Conservation (phyloP, 2,797 vertebrate species). For the Fundulus diaphanus region DNA sequence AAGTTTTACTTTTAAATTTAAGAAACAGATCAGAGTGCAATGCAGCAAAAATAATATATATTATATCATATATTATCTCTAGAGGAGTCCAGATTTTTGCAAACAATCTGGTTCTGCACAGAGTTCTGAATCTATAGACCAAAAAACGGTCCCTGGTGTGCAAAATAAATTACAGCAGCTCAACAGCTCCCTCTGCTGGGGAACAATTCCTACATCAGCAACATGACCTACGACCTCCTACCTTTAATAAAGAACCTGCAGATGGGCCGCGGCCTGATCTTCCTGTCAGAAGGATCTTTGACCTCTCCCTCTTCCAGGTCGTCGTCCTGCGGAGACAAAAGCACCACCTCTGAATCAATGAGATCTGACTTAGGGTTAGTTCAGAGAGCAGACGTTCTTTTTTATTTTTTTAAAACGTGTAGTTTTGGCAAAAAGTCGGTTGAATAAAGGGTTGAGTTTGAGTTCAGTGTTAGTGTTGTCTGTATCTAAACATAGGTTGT, state of each 20-base stretch:
- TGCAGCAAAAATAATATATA: not conserved
- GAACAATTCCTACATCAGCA: not conserved
- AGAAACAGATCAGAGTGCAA: not conserved
- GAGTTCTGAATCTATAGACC: too few species aligned
- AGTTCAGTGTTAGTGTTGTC: too few species aligned
- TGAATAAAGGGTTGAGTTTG: too few species aligned
- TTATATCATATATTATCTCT: not conserved
- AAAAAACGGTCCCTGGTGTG: too few species aligned
- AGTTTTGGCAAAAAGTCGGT: too few species aligned
- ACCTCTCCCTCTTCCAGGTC: slow-evolving; percentile 98
- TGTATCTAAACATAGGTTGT: too few species aligned
- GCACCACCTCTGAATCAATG: not conserved
- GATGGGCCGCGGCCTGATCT: slow-evolving; percentile 92
- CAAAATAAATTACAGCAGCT: not conserved
- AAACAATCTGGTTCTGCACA: not conserved
- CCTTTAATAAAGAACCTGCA: slow-evolving; percentile 99
- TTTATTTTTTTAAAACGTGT: too few species aligned
- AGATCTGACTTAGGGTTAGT: too few species aligned
- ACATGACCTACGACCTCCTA: slow-evolving; percentile 50
- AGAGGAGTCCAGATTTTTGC: not conserved
- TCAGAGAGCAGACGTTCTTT: too few species aligned
- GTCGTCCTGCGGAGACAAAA: slow-evolving; percentile 85
- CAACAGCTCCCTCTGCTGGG: slow-evolving; percentile 25
- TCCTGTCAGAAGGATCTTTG: slow-evolving; percentile 96
- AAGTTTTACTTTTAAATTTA: not conserved